Evolutionary conservation across 2,797 vertebrate species (phyloP).

Genomic region (Tolypeutes matacus): DNA sequence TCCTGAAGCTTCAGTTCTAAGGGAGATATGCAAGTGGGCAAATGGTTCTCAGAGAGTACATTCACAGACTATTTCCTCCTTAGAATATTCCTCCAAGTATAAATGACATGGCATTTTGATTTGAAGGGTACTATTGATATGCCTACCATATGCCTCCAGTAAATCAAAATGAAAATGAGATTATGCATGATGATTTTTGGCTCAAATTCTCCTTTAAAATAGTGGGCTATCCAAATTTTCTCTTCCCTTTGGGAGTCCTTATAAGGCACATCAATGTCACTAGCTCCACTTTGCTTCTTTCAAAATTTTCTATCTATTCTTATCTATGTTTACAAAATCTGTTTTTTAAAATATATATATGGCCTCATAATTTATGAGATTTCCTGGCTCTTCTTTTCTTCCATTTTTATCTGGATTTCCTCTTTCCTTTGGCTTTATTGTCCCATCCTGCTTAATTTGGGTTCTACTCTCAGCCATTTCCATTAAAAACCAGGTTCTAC

Average conservation of each 20-base stretch:
- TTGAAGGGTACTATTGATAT: background rate
- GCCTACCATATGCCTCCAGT: constrained; percentile 32
- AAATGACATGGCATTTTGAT: background rate
- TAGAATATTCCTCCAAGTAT: constrained; percentile 39
- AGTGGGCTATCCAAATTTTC: background rate
- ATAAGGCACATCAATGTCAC: background rate
- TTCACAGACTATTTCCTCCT: constrained; percentile 1
- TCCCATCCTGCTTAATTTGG: too few species aligned
- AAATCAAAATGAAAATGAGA: constrained; percentile 55
- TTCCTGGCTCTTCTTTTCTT: too few species aligned
- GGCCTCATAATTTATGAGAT: too few species aligned
- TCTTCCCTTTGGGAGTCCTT: background rate
- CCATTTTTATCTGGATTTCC: too few species aligned
- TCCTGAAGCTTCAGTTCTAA: constrained; percentile 41
- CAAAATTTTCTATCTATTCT: constrained; percentile 24
- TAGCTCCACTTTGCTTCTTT: background rate
- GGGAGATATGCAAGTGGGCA: background rate
- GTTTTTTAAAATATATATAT: too few species aligned
- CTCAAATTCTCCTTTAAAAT: constrained; percentile 14
- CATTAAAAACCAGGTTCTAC: background rate
- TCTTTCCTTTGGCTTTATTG: too few species aligned
- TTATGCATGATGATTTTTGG: background rate
- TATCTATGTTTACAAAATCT: background rate
- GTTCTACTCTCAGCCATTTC: too few species aligned
- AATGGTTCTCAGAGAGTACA: background rate